These are phyloP conservation scores for Volucella inflata DNA, from an alignment of 2,888 invertebrate species.

Conservation along the genomic window DNA sequence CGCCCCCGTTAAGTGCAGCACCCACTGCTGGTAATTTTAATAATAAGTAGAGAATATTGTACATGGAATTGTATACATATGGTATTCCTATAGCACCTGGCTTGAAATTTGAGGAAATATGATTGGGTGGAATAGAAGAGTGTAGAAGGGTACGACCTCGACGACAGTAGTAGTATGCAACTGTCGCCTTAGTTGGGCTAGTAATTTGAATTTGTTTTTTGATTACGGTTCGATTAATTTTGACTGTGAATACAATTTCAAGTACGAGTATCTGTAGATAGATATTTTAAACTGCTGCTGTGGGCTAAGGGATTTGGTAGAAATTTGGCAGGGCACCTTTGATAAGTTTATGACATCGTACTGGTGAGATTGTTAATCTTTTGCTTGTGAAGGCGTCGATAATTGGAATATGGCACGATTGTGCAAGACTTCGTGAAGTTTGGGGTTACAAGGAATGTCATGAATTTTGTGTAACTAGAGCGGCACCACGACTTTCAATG, in stretches of 20 bases:
- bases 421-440: constrained; percentile 44
- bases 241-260: constrained; percentile 41
- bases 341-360: constrained; percentile 31
- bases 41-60: constrained; percentile 45
- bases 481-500: constrained; percentile 3
- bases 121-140: constrained; percentile 30
- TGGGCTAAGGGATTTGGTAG: constrained; percentile 1
- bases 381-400: constrained; percentile 55
- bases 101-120: constrained; percentile 41
- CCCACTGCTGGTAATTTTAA: constrained; percentile 40
- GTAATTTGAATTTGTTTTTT: constrained; percentile 33
- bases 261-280: constrained; percentile 1
- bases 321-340: constrained; percentile 7
- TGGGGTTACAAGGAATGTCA: constrained; percentile 33
- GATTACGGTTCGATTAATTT: constrained; percentile 60
- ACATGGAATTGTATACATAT: constrained; percentile 21
- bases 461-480: constrained; percentile 17
- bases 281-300: constrained; percentile 29
- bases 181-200: constrained; percentile 27
- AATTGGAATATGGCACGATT: constrained; percentile 48
- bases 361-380: constrained; percentile 60
- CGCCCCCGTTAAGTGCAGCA: constrained; percentile 25
- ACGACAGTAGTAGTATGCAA: constrained; percentile 22
- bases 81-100: constrained; percentile 52
- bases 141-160: constrained; percentile 51